Evolutionary conservation across 2,888 invertebrate species (phyloP), one percentile per base, ranked within the genome.

Genomic region (Tuta absoluta): DNA sequence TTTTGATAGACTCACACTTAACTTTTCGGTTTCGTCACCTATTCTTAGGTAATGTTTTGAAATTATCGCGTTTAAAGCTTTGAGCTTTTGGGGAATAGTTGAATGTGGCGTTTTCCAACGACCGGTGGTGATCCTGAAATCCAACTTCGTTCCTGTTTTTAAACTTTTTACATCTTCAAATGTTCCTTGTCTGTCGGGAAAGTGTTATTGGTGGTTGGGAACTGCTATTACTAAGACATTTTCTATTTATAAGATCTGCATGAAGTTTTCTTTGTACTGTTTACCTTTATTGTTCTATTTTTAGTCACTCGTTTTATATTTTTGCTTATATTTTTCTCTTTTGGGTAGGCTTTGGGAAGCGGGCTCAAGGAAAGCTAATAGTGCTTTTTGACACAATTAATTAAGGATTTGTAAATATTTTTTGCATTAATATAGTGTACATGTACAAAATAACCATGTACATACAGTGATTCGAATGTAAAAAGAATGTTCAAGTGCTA

Each of bases 401-500:
- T 78, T 86, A 85, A 82, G 84, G 75, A 78, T 73, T 69, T 91
- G 90, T 91, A 90, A 84, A 90, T 90, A 91, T 88, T 82, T 86
- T 90, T 90, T 89, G 88, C 88, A 83, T 85, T 82, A 82, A 83
- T 82, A 81, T 78, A 84, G 74, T 80, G 80, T 82, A 82, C 79
- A 83, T 86, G 82, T 82, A 83, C 77, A 80, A 80, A 33, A 23
- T 24, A 28, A 10, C 56, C 78, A 77, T 85, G 86, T 87, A 86
- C 81, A 87, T 86, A 88, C 82, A 81, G 79, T 77, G 76, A 78
- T 78, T 82, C 75, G 76, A 77, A 62, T 49, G 45, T 60, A 60
- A 60, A 66, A 84, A 85, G 80, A 82, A 48, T 82, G 82, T 87
- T 85, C 79, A 83, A 85, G 81, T 85, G 87, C 86, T 86, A 85